Base-by-base conservation (phyloP, 2,888 invertebrate species). In the Agriopis marginaria region DNA sequence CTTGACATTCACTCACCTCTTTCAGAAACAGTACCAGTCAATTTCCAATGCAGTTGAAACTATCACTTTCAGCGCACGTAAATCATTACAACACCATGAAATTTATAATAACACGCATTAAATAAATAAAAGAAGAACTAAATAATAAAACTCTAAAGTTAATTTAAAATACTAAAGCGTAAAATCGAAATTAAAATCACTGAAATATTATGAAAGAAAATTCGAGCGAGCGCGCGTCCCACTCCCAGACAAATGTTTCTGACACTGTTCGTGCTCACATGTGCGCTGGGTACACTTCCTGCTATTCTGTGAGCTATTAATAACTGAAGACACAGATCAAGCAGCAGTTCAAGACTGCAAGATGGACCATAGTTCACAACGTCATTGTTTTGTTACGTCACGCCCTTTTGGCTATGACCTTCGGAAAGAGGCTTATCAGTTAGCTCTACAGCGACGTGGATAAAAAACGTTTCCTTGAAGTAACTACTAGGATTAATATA, bases 231-330 rank as follows among this genome's bases (percentile, higher is more conserved):
- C 42, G 8, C 47, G 60, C 50, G 49, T 14, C 39, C 8, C 50
- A 11, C 61, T 23, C 4, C 39, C 4, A 32, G 5, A 32, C 1
- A 0, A n/a, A 12, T 32, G 17, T 7, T 6, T 8, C 3, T 3
- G n/a, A 45, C 47, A 63, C 53, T 63, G 45, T 11, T 9, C 53
- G 45, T 23, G 60, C n/a, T 12, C 44, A 47, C 45, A 45, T 32
- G 55, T 17, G 7, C 42, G 42, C 53, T 49, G n/a, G 42, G 14
- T 5, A 44, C 12, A 54, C 68, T 63, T 63, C 59, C 60, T 63
- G n/a, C 11, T 68, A 63, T 59, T 54, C 68, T 63, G 63, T 68
- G 59, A n/a, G 8, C 59, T 68, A 68, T 60, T 68, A 63, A 50
- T 68, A 63, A 23, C 54, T 23, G 9, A 39, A 67, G 59, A 32